Evolutionary conservation across 2,888 invertebrate species (phyloP).

Genomic region (Mythimna vitellina): DNA sequence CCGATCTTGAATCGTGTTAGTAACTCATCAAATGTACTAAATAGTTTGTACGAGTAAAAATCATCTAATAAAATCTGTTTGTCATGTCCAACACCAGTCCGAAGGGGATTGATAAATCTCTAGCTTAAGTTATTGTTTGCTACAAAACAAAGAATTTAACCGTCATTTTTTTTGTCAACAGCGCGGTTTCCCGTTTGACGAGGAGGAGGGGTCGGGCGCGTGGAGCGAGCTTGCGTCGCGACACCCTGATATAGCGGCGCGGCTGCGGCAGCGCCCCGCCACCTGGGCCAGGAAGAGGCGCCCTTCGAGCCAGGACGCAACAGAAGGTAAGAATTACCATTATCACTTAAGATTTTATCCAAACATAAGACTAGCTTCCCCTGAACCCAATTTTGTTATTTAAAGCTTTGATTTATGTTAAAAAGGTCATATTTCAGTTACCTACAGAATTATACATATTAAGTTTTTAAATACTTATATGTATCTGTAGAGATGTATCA

Average conservation of each 20-base stretch:
- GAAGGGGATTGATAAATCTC: neutral
- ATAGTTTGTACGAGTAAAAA: neutral
- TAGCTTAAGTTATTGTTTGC: neutral
- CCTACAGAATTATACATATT: constrained; percentile 9
- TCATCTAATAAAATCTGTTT: neutral
- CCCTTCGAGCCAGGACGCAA: constrained; percentile 86
- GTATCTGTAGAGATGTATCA: constrained; percentile 29
- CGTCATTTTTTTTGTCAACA: constrained; percentile 71
- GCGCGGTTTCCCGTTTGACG: constrained; percentile 93
- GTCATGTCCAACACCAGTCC: neutral
- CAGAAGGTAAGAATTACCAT: constrained; percentile 77
- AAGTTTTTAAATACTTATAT: constrained; percentile 10
- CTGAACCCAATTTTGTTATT: neutral
- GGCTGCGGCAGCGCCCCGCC: constrained; percentile 90
- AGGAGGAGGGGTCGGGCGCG: constrained; percentile 90
- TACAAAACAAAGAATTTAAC: constrained; percentile 11
- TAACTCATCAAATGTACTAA: neutral
- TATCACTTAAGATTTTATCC: neutral
- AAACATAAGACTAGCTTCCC: neutral
- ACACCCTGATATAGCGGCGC: constrained; percentile 94
- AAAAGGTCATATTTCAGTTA: constrained; percentile 33
- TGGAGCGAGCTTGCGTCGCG: constrained; percentile 93
- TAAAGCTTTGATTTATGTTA: neutral
- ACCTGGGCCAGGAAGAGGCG: constrained; percentile 87
- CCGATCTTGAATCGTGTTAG: neutral